phyloP scores from a whole-genome alignment of 2,888 invertebrate genomes.

The Peribatodes rhomboidaria region DNA sequence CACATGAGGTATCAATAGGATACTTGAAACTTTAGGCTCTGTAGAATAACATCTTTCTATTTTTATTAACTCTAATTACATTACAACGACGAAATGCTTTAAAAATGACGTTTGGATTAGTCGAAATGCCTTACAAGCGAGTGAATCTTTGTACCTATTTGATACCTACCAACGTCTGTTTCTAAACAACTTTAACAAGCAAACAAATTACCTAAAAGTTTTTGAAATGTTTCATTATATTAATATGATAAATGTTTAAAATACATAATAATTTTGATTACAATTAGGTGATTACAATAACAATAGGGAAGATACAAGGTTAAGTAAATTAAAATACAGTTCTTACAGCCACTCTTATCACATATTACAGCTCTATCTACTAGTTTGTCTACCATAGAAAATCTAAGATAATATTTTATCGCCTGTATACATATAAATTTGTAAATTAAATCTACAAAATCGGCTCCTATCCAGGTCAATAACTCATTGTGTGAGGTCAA shows the following conservation, averaged over 20 bases:
- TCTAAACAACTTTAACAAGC: conserved; percentile 64
- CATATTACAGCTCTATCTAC: conserved; percentile 80
- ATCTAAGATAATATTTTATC: conserved; percentile 81
- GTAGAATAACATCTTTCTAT: conserved; percentile 67
- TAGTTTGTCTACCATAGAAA: conserved; percentile 83
- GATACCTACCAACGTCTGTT: conserved; percentile 68
- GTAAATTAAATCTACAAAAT: conserved; percentile 78
- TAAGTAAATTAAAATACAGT: conserved; percentile 62
- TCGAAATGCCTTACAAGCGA: conserved; percentile 68
- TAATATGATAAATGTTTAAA: conserved; percentile 50
- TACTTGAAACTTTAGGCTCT: conserved; percentile 67
- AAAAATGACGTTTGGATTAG: conserved; percentile 65
- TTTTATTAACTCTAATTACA: conserved; percentile 67
- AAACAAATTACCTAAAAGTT: conserved; percentile 57
- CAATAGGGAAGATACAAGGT: conserved; percentile 68
- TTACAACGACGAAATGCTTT: conserved; percentile 69
- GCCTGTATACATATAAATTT: conserved; percentile 74
- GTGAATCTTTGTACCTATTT: conserved; percentile 73
- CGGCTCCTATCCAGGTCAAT: conserved; percentile 61
- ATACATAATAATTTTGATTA: conserved; percentile 48
- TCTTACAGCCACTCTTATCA: conserved; percentile 86
- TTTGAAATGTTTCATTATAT: conserved; percentile 52
- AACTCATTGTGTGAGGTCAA: conserved; percentile 70
- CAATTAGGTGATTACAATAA: conserved; percentile 53
- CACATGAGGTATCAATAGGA: conserved; percentile 76